Base-by-base conservation (phyloP, 2,888 invertebrate genomes). In the Oligia strigilis region DNA sequence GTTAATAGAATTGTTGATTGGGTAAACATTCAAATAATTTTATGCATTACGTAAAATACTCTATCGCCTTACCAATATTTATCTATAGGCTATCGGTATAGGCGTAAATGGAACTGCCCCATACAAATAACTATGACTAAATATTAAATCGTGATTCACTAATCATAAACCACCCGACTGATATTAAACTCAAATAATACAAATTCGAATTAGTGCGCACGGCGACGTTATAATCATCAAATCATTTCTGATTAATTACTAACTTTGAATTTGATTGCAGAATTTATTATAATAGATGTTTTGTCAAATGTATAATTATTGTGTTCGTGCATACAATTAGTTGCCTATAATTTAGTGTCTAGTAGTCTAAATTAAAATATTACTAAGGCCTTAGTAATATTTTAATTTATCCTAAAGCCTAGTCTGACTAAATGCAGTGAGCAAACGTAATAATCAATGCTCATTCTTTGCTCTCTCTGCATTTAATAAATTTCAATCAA, bases 271-370 rank as follows among this genome's bases (percentile, higher is more conserved):
- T 43, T 74, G 64, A 73, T 65, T 74, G 43, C 52, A 36, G 65
- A 55, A 65, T n/a, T n/a, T 77, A 43, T 23, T 64, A 23, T 17
- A 73, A 14, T 43, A 73, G 17, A 64, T 29, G 29, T 73, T 73
- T 76, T 40, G n/a, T 52, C n/a, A 62, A 76, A 52, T 73, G 19
- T 64, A 17, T 62, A 64, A 75, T 75, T 71, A 72, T n/a, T 46
- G 14, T 29, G 4, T 60, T 71, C 6, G 0, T 23, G 19, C 9
- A 23, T 75, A 19, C 2, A 14, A 36, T 43, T 55, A 2, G 4
- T 6, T 17, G 36, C 4, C 23, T 67, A 43, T 75, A 29, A 67
- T 75, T 75, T 19, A 9, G 14, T 43, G 67, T 75, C 52, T 75
- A n/a, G 36, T 6, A 40, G 9, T 65, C 4, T 23, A 23, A 58